Conservation (phyloP, 2,888 invertebrate genomes). For the Hemicrepidius hirtus region DNA sequence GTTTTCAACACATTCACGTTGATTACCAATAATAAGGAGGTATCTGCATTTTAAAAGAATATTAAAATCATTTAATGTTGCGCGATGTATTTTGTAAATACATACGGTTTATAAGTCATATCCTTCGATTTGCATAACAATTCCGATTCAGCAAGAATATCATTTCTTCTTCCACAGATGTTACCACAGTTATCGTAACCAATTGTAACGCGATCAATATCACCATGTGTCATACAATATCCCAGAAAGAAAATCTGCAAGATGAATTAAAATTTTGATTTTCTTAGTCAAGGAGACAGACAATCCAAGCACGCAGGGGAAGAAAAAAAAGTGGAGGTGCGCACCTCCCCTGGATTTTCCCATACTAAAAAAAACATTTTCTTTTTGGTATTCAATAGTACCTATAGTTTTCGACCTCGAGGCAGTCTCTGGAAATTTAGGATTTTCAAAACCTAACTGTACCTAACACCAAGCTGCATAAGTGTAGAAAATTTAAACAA, state of each 20-base stretch:
- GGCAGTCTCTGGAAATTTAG: too few relatives aligned
- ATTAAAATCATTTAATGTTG: neutral
- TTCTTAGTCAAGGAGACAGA: too few relatives aligned
- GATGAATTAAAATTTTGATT: neutral
- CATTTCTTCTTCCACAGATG: slow-evolving; percentile 75
- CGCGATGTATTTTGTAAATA: too few relatives aligned
- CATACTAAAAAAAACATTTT: too few relatives aligned
- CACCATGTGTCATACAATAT: slow-evolving; percentile 73
- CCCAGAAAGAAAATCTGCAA: slow-evolving; percentile 50
- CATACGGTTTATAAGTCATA: slow-evolving; percentile 64
- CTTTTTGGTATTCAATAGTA: too few relatives aligned
- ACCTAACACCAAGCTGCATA: too few relatives aligned
- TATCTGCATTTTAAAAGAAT: neutral
- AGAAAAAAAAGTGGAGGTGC: too few relatives aligned
- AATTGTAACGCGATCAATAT: slow-evolving; percentile 75
- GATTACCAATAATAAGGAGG: neutral
- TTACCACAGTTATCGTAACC: slow-evolving; percentile 80
- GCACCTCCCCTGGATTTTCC: too few relatives aligned
- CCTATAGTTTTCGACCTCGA: too few relatives aligned
- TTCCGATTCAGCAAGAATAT: slow-evolving; percentile 57
- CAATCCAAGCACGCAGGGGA: too few relatives aligned
- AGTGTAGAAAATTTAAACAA: too few relatives aligned
- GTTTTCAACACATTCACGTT: slow-evolving; percentile 2
- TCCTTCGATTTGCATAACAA: slow-evolving; percentile 71
- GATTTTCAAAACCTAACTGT: too few relatives aligned